Evolutionary conservation across 2,113 vertebrate species (phyloP), one percentile per base, ranked within the genome.

Genomic region (Nesoenas mayeri): DNA sequence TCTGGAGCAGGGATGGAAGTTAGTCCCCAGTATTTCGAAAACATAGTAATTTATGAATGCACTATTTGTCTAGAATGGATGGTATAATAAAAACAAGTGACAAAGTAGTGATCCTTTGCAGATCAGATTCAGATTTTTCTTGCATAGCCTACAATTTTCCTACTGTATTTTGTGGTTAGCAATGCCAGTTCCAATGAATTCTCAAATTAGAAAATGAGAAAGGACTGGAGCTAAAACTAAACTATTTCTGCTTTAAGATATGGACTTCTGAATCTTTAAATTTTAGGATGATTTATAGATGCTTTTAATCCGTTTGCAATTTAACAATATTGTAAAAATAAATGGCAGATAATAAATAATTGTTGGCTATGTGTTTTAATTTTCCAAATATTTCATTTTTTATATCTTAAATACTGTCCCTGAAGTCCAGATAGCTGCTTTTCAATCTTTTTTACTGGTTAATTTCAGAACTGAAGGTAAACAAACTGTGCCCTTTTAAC

Each of bases 401-500:
- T 85, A 25, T 85, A 95, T 96, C 73, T 97, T 73, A 93, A 47
- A 75, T 93, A 85, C 60, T 85, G 67, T 78, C 83, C 91, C 88
- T 73, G 67, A 89, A 89, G 79, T 85, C 61, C 79, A 91, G 89
- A 92, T 65, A 96, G 75, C 71, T 92, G 71, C 91, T 95, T 80
- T 88, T 92, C 89, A 86, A 9, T 96, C 80, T 79, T 89, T 95
- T 95, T 95, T 83, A 73, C 96, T 96, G 74, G 88, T 87, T 97
- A 93, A 90, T 96, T 95, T 89, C 85, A 92, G 78, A 91, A 83
- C 65, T 89, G 79, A 96, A 94, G 89, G 94, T 96, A 98, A 98
- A 97, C 96, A 97, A 95, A 66, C 85, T 84, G 31, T 96, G 96
- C 91, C 96, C 96, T 97, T 97, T 95, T 96, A 96, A 97, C 96